phyloP scores from a whole-genome alignment of 2,888 invertebrate genomes.

The Ellobium chinense region DNA sequence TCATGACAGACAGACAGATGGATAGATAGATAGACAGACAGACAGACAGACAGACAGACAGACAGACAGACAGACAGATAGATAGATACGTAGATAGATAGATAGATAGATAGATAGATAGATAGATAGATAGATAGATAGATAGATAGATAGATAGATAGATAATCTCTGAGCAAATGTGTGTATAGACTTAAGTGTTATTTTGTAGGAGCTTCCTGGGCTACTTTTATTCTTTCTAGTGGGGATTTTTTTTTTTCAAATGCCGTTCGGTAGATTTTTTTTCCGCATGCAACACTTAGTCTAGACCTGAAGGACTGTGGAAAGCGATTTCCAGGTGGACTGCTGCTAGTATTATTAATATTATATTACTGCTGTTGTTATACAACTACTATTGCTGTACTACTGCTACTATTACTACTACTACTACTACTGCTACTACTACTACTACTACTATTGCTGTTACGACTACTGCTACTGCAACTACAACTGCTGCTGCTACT shows the following conservation, averaged over 20 bases:
- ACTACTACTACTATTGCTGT: slow-evolving; percentile 10
- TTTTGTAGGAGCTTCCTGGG: no score
- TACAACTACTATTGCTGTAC: no score
- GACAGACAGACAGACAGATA: neutral
- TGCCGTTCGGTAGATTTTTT: no score
- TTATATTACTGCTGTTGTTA: no score
- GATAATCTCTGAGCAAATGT: no score
- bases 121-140: neutral
- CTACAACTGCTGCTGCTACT: slow-evolving; percentile 6
- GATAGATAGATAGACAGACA: neutral
- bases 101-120: neutral
- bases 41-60: neutral
- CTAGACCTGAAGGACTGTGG: no score
- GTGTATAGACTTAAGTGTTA: no score
- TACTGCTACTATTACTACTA: slow-evolving; percentile 11
- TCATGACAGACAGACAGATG: neutral
- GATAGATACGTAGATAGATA: neutral
- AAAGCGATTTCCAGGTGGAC: no score
- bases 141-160: neutral
- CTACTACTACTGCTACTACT: slow-evolving; percentile 16
- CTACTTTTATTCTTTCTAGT: no score
- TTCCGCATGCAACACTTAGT: no score
- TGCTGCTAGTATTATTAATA: no score
- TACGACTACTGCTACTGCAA: slow-evolving; percentile 1
- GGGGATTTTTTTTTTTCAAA: no score